Evolutionary conservation across 2,888 invertebrate genomes (phyloP).

Genomic region (Nemurella pictetii): DNA sequence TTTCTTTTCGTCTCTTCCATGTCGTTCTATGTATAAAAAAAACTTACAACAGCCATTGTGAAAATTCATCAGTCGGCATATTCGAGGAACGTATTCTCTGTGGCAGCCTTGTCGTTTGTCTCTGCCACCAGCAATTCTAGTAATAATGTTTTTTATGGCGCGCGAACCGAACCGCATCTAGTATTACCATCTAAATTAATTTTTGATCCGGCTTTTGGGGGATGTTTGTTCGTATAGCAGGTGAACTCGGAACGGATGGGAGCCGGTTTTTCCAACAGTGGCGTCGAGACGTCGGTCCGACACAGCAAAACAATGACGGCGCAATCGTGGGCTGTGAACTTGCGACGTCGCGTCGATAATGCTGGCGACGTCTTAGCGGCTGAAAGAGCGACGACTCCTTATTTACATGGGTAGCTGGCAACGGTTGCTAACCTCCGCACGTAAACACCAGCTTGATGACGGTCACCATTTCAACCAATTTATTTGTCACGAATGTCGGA

Average conservation of each 20-base stretch:
- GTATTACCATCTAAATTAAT: conserved; percentile 31
- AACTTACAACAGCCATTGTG: not conserved
- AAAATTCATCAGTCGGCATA: not conserved
- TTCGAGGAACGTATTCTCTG: not conserved
- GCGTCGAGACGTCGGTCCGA: no score
- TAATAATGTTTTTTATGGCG: conserved; percentile 16
- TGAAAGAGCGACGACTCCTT: no score
- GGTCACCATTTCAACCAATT: no score
- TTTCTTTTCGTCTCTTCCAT: not conserved
- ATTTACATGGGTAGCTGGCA: no score
- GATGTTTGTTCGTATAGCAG: not conserved
- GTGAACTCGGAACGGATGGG: not conserved
- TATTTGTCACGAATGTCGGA: no score
- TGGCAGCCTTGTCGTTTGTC: conserved; percentile 9
- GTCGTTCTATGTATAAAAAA: not conserved
- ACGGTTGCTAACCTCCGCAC: no score
- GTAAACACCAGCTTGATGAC: no score
- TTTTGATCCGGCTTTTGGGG: conserved; percentile 4
- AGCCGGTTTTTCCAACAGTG: not conserved
- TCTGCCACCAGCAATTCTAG: conserved; percentile 10
- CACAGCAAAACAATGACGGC: no score
- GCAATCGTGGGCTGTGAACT: no score
- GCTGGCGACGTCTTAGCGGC: no score
- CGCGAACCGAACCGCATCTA: conserved; percentile 11
- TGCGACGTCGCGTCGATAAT: no score